Percentiles rank a stretch among this genome's conserved stretches.
Evolutionary conservation across 1,140 invertebrate species (phyloP).

Genomic region (Stenopsyche tienmushanensis): DNA sequence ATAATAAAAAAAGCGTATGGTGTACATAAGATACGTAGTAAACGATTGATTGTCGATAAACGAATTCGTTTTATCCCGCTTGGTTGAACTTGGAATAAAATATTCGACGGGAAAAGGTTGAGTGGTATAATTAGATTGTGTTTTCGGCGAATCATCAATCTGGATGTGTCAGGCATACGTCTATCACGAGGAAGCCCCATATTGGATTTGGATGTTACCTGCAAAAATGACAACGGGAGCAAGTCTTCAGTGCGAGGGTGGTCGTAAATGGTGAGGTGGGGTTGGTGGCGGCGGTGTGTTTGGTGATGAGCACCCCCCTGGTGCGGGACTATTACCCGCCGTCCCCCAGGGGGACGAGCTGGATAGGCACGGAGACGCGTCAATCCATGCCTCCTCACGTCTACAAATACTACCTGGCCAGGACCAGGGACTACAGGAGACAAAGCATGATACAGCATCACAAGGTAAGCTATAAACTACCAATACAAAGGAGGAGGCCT

Average conservation of each 20-base stretch:
- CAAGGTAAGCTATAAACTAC: constrained; percentile 66
- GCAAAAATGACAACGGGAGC: background rate
- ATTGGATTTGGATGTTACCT: background rate
- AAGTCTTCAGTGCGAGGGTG: background rate
- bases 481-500: too few species aligned
- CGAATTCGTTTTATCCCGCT: too few species aligned
- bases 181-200: too few species aligned
- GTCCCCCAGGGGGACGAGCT: constrained; percentile 49
- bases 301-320: constrained; percentile 26
- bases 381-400: constrained; percentile 64
- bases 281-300: too few species aligned
- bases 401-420: constrained; percentile 68
- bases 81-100: too few species aligned
- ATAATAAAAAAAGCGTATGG: too few species aligned
- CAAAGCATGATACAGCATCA: constrained; percentile 52
- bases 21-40: too few species aligned
- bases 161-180: too few species aligned
- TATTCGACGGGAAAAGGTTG: too few species aligned
- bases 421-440: constrained; percentile 46
- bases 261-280: constrained; percentile 14
- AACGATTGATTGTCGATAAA: too few species aligned
- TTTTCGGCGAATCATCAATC: too few species aligned
- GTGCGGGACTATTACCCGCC: constrained; percentile 38
- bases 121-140: too few species aligned
- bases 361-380: constrained; percentile 70